Base-by-base conservation (phyloP, 92 coral and sea anemone species). In the Zoanthus gigantus region DNA sequence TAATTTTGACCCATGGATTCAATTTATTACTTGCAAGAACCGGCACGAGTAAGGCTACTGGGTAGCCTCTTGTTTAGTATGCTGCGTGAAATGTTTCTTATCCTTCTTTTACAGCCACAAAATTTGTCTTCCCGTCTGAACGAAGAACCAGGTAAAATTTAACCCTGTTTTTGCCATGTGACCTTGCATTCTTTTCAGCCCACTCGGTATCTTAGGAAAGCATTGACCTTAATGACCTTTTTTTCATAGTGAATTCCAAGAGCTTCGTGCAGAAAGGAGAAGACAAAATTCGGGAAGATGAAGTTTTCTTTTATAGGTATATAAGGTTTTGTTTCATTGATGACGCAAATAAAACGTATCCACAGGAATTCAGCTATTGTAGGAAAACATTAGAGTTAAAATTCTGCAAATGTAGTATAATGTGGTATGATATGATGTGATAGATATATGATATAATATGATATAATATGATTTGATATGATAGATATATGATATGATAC, bases 141-240 rank as follows among this genome's bases (percentile, higher is more conserved):
- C 60, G 98, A 96, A 85, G 92, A 95, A 28, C 98, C 98, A 91
- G 98, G 98, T 96, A 86, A 60, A 86, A 42, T n/a, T 18, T 58
- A 12, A 58, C 10, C 29, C 54, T 74, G 14, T 15, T 37, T 17
- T 45, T 37, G 0, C 2, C 52, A 47, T 23, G 5, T 15, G 57
- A 23, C 37, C n/a, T 79, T 30, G 48, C 18, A 18, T 30, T 18
- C 56, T n/a, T 13, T 12, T 16, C 10, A 44, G 7, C 6, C 75
- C 4, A 17, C 9, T 28, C 5, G 34, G 58, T 18, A 44, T 17
- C 28, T 15, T 58, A 29, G 23, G 10, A 32, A 8, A 11, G 17
- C 16, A 69, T 69, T 14, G 42, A 69, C 17, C 15, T 9, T 4
- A 6, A 17, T 77, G 3, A 3, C 28, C 23, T 5, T 5, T 30